Conservation (phyloP, 2,888 invertebrate species). For the Pterobdella sp. region DNA sequence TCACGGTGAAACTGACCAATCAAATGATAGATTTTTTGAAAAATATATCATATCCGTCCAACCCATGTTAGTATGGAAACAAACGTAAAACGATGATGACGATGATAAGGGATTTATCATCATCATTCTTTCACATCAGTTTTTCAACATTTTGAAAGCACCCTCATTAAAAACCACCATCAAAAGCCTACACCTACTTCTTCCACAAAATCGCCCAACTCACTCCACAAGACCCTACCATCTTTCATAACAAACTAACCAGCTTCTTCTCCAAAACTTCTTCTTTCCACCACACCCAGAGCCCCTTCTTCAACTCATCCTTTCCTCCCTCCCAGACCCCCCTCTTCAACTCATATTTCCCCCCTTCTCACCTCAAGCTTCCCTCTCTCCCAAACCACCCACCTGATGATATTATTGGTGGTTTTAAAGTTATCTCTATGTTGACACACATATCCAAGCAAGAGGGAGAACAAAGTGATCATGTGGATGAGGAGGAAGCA, state of each 20-base stretch:
- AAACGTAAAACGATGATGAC: background rate
- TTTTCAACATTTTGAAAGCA: too few species aligned
- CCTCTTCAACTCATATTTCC: background rate
- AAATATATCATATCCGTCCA: too few species aligned
- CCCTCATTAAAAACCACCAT: too few species aligned
- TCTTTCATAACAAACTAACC: too few species aligned
- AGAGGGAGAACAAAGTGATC: constrained; percentile 89
- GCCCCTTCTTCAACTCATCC: background rate
- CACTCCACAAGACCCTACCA: too few species aligned
- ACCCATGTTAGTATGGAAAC: background rate
- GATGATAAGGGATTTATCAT: background rate
- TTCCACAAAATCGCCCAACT: too few species aligned
- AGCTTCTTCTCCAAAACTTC: too few species aligned
- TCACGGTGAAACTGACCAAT: constrained; percentile 41
- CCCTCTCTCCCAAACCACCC: constrained; percentile 41
- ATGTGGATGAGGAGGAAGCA: constrained; percentile 91
- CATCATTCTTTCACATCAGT: background rate
- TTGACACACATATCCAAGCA: constrained; percentile 80
- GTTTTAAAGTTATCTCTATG: constrained; percentile 72
- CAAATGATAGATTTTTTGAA: too few species aligned
- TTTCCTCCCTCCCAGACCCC: background rate
- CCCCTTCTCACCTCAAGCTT: background rate
- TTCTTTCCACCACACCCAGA: too few species aligned
- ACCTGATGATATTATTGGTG: constrained; percentile 53
- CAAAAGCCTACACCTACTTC: too few species aligned